Evolutionary conservation across 1,140 invertebrate genomes (phyloP).

Genomic region (Agraylea sexmaculata): DNA sequence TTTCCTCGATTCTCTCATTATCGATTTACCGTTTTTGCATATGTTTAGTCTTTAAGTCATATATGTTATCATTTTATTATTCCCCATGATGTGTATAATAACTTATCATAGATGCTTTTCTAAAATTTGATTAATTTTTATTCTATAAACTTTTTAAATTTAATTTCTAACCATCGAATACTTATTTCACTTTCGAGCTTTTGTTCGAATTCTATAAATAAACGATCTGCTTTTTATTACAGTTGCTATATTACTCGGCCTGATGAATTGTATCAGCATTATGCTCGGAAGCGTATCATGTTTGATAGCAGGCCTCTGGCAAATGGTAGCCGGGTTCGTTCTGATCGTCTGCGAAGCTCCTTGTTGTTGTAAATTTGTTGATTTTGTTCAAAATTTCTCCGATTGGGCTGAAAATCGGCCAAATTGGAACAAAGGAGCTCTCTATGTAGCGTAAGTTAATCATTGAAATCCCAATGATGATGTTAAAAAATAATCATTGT

Average conservation of each 20-base stretch:
- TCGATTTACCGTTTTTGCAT: neutral
- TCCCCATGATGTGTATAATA: neutral
- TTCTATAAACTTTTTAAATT: neutral
- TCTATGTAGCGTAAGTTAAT: slow-evolving; percentile 69
- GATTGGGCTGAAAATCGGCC: slow-evolving; percentile 71
- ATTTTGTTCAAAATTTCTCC: slow-evolving; percentile 76
- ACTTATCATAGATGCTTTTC: too few species aligned
- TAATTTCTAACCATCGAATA: too few species aligned
- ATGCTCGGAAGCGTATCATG: slow-evolving; percentile 51
- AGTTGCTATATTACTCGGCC: slow-evolving; percentile 83
- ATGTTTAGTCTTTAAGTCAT: neutral
- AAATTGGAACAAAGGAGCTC: slow-evolving; percentile 80
- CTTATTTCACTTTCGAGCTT: too few species aligned
- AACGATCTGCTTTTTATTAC: slow-evolving; percentile 31
- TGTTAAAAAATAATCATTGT: slow-evolving; percentile 9
- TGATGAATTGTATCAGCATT: slow-evolving; percentile 66
- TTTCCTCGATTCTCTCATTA: neutral
- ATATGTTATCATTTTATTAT: slow-evolving; percentile 4
- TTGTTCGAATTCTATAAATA: too few species aligned
- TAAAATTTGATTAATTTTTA: slow-evolving; percentile 5
- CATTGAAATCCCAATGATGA: too few species aligned
- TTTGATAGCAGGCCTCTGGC: slow-evolving; percentile 73
- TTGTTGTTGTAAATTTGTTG: slow-evolving; percentile 89
- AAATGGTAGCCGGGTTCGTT: slow-evolving; percentile 79
- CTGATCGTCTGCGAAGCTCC: slow-evolving; percentile 83